phyloP scores from a whole-genome alignment of 2,888 invertebrate species.

The Halocaridina rubra region DNA sequence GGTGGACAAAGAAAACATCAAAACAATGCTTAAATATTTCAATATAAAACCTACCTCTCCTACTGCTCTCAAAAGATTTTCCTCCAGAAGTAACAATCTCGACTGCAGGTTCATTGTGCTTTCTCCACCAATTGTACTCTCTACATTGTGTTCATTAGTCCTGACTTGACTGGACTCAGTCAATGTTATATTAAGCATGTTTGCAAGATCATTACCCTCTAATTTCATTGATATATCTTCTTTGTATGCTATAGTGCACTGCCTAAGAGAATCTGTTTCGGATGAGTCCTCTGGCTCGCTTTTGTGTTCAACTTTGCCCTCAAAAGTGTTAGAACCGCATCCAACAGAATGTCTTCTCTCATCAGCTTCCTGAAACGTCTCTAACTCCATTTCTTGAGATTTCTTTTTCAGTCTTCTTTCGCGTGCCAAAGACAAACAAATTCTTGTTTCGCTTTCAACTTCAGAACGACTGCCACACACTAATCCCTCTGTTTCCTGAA shows the following conservation, averaged over 20 bases:
- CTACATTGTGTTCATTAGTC: background rate
- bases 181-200: constrained; percentile 11
- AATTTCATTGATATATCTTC: background rate
- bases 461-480: no score
- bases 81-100: background rate
- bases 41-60: no score
- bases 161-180: background rate
- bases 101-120: background rate
- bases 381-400: background rate
- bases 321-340: background rate
- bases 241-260: background rate
- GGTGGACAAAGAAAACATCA: no score
- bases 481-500: background rate
- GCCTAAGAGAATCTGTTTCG: background rate
- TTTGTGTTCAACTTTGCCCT: background rate
- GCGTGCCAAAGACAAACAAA: background rate
- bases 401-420: background rate
- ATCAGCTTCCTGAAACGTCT: background rate
- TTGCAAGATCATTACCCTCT: background rate
- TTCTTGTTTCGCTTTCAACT: background rate
- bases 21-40: no score
- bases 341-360: background rate
- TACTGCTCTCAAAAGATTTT: background rate
- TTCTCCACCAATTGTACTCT: background rate
- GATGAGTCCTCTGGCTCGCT: background rate